These are phyloP conservation scores for Ginglymostoma cirratum DNA, from an alignment of 2,113 vertebrate species.

Conservation along the genomic window DNA sequence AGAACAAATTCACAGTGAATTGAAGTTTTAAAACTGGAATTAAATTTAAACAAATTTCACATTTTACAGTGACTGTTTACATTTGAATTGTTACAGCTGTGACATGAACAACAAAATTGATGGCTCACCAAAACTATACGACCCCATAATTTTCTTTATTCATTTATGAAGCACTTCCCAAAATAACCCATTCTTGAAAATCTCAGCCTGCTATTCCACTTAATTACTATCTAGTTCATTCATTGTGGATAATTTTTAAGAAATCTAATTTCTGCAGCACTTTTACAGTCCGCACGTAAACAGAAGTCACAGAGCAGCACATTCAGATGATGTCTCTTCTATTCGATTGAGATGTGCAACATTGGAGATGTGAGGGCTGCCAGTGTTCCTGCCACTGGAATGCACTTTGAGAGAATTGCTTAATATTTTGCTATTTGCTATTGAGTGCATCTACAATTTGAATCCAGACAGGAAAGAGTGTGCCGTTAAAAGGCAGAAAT, in stretches of 20 bases:
- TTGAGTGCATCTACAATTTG: too few species aligned
- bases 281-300: background rate
- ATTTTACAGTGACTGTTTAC: background rate
- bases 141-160: slow-evolving; percentile 29
- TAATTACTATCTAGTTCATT: slow-evolving; percentile 1
- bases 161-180: background rate
- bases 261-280: background rate
- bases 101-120: background rate
- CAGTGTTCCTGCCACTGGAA: background rate
- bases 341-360: background rate
- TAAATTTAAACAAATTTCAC: slow-evolving; percentile 30
- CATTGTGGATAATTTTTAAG: background rate
- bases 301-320: background rate
- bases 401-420: background rate
- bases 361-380: background rate
- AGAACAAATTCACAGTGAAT: background rate
- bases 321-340: background rate
- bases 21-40: slow-evolving; percentile 26
- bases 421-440: background rate
- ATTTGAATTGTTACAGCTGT: slow-evolving; percentile 18
- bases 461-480: background rate
- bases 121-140: background rate
- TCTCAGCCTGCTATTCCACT: slow-evolving; percentile 28
- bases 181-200: slow-evolving; percentile 26
- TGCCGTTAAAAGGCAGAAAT: background rate